Percentiles rank a stretch among this genome's conserved stretches.
phyloP scores from a whole-genome alignment of 1,140 invertebrate species.

The Drosophila bifasciata region DNA sequence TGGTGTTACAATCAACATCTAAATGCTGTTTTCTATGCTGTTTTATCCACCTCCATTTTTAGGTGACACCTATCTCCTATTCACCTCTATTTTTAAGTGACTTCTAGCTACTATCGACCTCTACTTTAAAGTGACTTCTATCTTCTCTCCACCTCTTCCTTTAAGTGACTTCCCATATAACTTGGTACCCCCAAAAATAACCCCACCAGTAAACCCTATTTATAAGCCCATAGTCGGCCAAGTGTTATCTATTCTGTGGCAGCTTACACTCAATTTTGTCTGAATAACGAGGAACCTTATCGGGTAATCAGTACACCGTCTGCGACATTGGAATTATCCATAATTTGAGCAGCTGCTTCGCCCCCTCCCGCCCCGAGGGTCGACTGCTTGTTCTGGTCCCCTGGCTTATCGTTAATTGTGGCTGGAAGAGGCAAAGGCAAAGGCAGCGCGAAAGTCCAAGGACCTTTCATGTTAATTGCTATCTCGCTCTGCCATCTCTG shows the following conservation, averaged over 20 bases:
- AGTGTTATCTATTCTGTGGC: slow-evolving; percentile 25
- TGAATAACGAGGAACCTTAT: slow-evolving; percentile 37
- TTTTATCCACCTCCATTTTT: no score
- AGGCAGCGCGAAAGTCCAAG: slow-evolving; percentile 53
- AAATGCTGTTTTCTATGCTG: no score
- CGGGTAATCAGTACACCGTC: slow-evolving; percentile 45
- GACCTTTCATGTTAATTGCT: slow-evolving; percentile 76
- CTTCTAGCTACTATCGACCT: no score
- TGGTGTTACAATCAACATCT: no score
- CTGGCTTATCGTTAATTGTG: slow-evolving; percentile 77
- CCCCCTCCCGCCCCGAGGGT: slow-evolving; percentile 16
- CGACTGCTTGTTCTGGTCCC: slow-evolving; percentile 28
- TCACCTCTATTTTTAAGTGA: no score
- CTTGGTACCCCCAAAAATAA: no score
- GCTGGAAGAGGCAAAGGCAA: slow-evolving; percentile 36
- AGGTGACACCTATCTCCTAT: no score
- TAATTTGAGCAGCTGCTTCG: slow-evolving; percentile 66
- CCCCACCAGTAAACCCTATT: slow-evolving; percentile 5
- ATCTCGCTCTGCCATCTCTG: slow-evolving; percentile 11
- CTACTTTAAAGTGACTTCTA: no score
- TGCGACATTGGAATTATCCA: slow-evolving; percentile 43
- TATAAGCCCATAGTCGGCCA: slow-evolving; percentile 4
- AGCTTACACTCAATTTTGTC: slow-evolving; percentile 44
- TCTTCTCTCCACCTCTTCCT: no score
- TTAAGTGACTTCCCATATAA: slow-evolving; percentile 29